These are phyloP conservation scores for Poeciliopsis retropinna DNA, from an alignment of 2,113 vertebrate species.

Conservation along the genomic window DNA sequence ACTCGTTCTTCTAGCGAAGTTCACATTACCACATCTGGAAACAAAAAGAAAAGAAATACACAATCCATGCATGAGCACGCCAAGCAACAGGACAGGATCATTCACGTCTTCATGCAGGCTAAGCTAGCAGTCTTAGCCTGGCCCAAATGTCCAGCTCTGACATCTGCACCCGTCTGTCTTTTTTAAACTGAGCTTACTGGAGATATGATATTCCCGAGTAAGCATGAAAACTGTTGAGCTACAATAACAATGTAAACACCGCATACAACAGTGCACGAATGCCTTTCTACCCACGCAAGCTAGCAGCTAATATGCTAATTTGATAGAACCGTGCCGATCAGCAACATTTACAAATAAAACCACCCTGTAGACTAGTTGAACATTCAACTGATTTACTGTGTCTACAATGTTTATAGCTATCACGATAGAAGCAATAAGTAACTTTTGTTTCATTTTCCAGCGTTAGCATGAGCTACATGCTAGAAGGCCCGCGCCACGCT, in stretches of 20 bases:
- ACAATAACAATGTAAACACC: conserved; percentile 12
- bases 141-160: background rate
- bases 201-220: conserved; percentile 26
- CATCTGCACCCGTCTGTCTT: conserved; percentile 25
- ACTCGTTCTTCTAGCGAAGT: conserved; percentile 96
- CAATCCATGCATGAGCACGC: background rate
- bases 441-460: background rate
- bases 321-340: background rate
- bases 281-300: conserved; percentile 4
- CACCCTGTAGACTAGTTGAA: accelerated
- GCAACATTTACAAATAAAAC: background rate
- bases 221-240: background rate
- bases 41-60: background rate
- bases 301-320: conserved; percentile 29
- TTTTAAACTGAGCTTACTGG: background rate
- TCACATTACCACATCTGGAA: conserved; percentile 93
- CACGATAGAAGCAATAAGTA: background rate
- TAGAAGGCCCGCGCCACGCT: conserved; percentile 48
- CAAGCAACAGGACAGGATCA: background rate
- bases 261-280: background rate
- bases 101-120: background rate
- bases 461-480: conserved; percentile 17
- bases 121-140: background rate
- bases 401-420: accelerated
- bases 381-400: accelerated